Evolutionary conservation across 2,797 vertebrate species (phyloP), one percentile per base, ranked within the genome.

Genomic region (Sparidentex hasta): DNA sequence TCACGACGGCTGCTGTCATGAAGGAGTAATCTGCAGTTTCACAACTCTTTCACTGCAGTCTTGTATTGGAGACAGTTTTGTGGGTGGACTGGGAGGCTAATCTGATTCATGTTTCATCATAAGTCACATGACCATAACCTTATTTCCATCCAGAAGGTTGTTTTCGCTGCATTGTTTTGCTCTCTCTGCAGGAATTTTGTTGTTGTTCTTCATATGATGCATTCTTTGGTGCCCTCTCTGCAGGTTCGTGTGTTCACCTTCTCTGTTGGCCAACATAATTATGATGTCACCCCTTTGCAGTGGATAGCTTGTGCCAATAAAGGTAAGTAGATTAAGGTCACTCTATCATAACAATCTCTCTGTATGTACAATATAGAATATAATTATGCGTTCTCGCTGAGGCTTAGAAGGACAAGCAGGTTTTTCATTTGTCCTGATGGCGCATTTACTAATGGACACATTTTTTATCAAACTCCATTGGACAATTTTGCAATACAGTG

Each of bases 241-340:
- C 93, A 99, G 98, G 98, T 99, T 21, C 96, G 98, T 0, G 98
- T 99, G 69, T 99, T 99, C 92, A 99, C 98, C 21, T 99, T 99
- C 93, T 99, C 98, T 0, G 98, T 99, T 0, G 98, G 98, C 11
- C 98, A 99, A 91, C 98, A 99, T 90, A 99, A 99, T 93, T 99
- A 99, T 0, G 98, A 99, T 0, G 98, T 99, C 89, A 99, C 98
- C 1, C 98, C 98, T 0, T 90, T 99, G 92, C 98, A 99, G 93
- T 99, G 98, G 98, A 99, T 99, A 91, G 98, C 98, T 18, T 99
- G 98, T 7, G 96, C 97, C 84, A 99, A 99, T 93, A 99, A 99
- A 97, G 98, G 98, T 99, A 91, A 87, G 92, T 59, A 56, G 33
- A 74, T 38, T 12, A 33, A 16, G 11, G 23, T 8, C 5, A 52